A percentile compares a stretch with the other conserved stretches of the same genome.
These are phyloP conservation scores for Kradibia gibbosae DNA, from an alignment of 1,140 invertebrate genomes.

Conservation along the genomic window DNA sequence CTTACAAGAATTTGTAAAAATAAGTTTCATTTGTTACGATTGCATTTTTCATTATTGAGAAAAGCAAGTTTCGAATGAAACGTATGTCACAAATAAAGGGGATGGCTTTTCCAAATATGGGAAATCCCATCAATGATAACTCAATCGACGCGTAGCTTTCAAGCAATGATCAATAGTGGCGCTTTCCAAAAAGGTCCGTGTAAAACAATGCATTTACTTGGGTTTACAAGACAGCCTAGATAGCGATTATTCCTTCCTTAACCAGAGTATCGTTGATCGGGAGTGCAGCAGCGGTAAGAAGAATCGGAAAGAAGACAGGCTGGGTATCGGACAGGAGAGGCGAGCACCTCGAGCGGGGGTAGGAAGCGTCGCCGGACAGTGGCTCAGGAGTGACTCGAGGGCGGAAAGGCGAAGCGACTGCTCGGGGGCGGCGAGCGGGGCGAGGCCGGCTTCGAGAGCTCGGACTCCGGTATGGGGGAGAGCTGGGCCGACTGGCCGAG, in stretches of 20 bases:
- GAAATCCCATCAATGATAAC: too few species aligned
- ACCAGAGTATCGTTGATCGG: background rate
- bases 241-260: background rate
- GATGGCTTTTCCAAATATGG: too few species aligned
- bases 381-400: slow-evolving; percentile 50
- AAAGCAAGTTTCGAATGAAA: background rate
- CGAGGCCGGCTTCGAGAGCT: slow-evolving; percentile 81
- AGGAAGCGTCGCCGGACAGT: background rate
- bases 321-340: too few species aligned
- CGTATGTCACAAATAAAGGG: background rate
- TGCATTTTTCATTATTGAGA: background rate
- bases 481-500: slow-evolving; percentile 73
- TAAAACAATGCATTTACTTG: too few species aligned
- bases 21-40: background rate
- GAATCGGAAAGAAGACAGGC: too few species aligned
- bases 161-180: too few species aligned
- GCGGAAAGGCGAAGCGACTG: slow-evolving; percentile 62
- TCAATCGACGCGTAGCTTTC: too few species aligned
- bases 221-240: too few species aligned
- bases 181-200: too few species aligned
- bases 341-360: background rate
- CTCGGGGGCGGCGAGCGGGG: slow-evolving; percentile 73
- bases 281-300: too few species aligned
- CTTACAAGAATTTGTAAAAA: slow-evolving; percentile 10
- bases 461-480: slow-evolving; percentile 82